A percentile compares a stretch with the other conserved stretches of the same genome.
Evolutionary conservation across 2,797 vertebrate species (phyloP).

Genomic region (Clarias platycephalus): DNA sequence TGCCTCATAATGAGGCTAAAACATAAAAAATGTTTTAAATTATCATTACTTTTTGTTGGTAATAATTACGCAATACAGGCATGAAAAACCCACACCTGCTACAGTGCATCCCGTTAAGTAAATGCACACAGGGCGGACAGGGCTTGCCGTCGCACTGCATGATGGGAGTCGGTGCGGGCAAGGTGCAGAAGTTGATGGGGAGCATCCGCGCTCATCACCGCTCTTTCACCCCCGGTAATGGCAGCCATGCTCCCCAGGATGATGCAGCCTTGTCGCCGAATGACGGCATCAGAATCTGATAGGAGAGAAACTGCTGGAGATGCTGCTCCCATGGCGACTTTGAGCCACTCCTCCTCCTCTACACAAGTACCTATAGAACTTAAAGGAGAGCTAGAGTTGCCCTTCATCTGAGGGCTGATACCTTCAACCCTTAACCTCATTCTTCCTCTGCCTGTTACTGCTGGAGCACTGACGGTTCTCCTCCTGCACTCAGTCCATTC

Average conservation of each 20-base stretch:
- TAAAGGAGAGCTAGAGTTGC: constrained; percentile 8
- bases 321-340: constrained; percentile 64
- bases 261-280: constrained; percentile 78
- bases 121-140: constrained; percentile 76
- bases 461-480: not conserved
- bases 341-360: constrained; percentile 60
- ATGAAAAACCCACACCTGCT: constrained; percentile 73
- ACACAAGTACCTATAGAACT: constrained; percentile 26
- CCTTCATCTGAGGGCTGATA: constrained; percentile 17
- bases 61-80: constrained; percentile 33
- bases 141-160: constrained; percentile 81
- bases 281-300: constrained; percentile 74
- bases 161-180: constrained; percentile 78
- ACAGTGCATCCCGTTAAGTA: constrained; percentile 71
- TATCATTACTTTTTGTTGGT: not conserved
- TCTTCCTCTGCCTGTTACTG: constrained; percentile 38
- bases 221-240: constrained; percentile 58
- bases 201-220: constrained; percentile 71
- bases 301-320: constrained; percentile 71
- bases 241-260: constrained; percentile 80
- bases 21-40: constrained; percentile 17
- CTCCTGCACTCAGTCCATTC: not conserved
- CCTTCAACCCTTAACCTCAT: constrained; percentile 36
- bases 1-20: constrained; percentile 15
- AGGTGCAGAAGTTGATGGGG: constrained; percentile 74